Base-by-base conservation (phyloP, 2,888 invertebrate species). In the Melitaea athalia region DNA sequence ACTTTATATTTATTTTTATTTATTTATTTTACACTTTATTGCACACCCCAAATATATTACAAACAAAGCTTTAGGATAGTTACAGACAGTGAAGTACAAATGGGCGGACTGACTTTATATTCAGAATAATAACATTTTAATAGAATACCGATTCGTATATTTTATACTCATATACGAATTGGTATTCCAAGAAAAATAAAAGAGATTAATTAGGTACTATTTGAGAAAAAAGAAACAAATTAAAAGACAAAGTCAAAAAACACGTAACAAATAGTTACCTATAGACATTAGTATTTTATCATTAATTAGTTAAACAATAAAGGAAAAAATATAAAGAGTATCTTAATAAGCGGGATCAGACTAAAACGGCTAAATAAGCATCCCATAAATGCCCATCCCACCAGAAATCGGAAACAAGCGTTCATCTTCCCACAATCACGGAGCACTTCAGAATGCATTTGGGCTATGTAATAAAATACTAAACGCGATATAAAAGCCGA, bases 401-500 rank as follows among this genome's bases (percentile, higher is more conserved):
- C 84, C 81, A 74, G 80, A 85, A 85, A 87, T 82, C 81, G 79
- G 79, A 81, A 83, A 83, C 82, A 83, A 77, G 76, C 77, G 77
- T 81, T 84, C 85, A 67, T 79, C 83, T 85, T 81, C 87, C 84
- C 83, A 81, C 83, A 83, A 77, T 64, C 74, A 77, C 74, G 14
- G 53, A 33, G 53, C 86, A 88, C 91, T 90, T 86, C 86, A 85
- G 82, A 81, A 81, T 85, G 83, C 84, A 86, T 90, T 90, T 82
- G 84, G 85, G 79, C 79, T 81, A 84, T 85, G 88, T 91, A 91
- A 91, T 91, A 91, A 91, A 91, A 91, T 90, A 91, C 89, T 84
- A 85, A 84, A 84, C 82, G 85, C 87, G 85, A 88, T 89, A 89
- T 88, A 89, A 87, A 86, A 86, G 86, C 82, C 86, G 89, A 89